These are phyloP conservation scores for Lamprotornis superbus DNA, from an alignment of 2,113 vertebrate species.

Conservation along the genomic window DNA sequence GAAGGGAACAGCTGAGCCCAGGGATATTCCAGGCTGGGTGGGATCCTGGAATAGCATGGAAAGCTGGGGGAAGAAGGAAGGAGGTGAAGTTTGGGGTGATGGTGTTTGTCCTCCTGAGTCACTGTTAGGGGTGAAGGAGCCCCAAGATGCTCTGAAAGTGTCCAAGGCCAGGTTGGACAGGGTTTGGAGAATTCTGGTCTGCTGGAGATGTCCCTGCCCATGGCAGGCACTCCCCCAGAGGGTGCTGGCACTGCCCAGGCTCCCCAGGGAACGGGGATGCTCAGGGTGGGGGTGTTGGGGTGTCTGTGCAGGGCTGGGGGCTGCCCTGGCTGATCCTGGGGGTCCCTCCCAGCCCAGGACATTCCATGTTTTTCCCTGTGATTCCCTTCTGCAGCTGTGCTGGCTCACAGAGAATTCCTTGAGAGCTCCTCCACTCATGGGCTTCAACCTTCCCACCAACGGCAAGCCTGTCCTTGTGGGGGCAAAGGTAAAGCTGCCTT, in stretches of 20 bases:
- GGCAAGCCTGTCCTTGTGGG: not conserved
- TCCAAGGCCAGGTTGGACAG: not conserved
- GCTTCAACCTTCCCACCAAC: not conserved
- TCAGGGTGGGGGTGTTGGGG: not conserved
- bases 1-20: not conserved
- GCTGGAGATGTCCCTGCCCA: not conserved
- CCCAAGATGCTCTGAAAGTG: not conserved
- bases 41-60: not conserved
- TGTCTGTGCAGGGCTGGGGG: not conserved
- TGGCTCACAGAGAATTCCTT: not conserved
- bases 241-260: not conserved
- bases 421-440: not conserved
- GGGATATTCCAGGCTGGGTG: not conserved
- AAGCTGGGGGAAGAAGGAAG: not conserved
- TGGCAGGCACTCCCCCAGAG: not conserved
- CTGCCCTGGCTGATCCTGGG: rapidly evolving
- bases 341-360: not conserved
- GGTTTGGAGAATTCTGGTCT: not conserved
- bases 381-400: not conserved
- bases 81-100: not conserved
- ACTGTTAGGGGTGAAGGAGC: not conserved
- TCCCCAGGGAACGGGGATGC: not conserved
- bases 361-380: not conserved
- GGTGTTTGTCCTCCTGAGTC: not conserved
- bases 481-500: not conserved